These are phyloP conservation scores for Buceros bicornis DNA, from an alignment of 2,797 vertebrate species.

Conservation along the genomic window DNA sequence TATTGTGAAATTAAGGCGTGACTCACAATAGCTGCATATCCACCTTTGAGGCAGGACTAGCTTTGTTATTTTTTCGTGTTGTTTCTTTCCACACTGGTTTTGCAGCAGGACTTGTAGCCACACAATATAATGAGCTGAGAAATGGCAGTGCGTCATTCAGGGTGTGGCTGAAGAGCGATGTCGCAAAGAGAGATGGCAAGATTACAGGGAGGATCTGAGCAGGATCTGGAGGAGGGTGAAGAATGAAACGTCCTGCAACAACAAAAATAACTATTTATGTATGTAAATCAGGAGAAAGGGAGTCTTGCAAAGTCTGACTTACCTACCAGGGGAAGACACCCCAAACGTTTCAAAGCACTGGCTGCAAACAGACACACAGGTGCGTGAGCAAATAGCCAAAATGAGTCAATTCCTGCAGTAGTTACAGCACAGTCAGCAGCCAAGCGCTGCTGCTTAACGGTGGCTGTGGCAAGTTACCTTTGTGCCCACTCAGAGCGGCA, in stretches of 20 bases:
- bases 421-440: background rate
- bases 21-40: conserved; percentile 38
- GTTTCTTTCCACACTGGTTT: conserved; percentile 14
- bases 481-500: background rate
- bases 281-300: background rate
- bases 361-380: background rate
- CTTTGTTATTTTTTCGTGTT: conserved; percentile 35
- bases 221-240: background rate
- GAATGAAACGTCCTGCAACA: background rate
- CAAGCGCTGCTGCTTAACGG: background rate
- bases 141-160: conserved; percentile 52
- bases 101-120: conserved; percentile 46
- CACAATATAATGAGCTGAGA: conserved; percentile 24
- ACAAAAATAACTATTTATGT: background rate
- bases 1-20: conserved; percentile 59
- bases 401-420: background rate
- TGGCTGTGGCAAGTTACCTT: background rate
- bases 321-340: background rate
- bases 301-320: background rate
- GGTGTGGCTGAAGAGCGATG: conserved; percentile 24
- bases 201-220: conserved; percentile 54
- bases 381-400: background rate
- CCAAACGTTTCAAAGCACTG: background rate
- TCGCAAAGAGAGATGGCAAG: conserved; percentile 46
- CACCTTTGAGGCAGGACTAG: conserved; percentile 21